Conservation (phyloP, 1,140 invertebrate genomes). For the Papilio xuthus region DNA sequence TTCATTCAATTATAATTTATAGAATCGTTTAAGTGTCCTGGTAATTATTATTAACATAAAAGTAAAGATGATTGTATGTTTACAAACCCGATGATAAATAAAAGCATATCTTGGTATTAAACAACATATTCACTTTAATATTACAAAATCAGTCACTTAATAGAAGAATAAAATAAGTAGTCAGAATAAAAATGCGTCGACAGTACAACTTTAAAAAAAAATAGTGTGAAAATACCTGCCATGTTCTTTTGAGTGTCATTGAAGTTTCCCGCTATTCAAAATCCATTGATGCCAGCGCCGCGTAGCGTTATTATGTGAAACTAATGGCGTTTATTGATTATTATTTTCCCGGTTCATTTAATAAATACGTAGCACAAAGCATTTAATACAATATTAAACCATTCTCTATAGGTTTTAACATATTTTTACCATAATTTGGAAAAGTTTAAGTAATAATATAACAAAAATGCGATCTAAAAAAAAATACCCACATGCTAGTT, state of each 20-base stretch:
- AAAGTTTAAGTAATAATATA: constrained; percentile 23
- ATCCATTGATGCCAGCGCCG: constrained; percentile 19
- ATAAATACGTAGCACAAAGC: not conserved
- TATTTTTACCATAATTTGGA: constrained; percentile 30
- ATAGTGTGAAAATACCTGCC: not conserved
- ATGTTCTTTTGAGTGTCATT: constrained; percentile 20
- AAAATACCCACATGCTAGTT: constrained; percentile 64
- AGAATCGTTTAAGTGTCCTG: not conserved
- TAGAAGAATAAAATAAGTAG: not conserved
- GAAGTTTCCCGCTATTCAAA: constrained; percentile 33
- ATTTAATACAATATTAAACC: constrained; percentile 16
- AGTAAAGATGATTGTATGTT: not conserved
- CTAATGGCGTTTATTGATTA: constrained; percentile 17
- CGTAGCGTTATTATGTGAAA: constrained; percentile 21
- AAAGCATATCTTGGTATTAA: not conserved
- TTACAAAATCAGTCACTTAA: too few species aligned
- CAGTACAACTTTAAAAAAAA: not conserved
- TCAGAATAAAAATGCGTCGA: not conserved
- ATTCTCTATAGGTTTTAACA: constrained; percentile 48
- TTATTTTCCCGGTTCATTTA: constrained; percentile 26
- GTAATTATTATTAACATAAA: not conserved
- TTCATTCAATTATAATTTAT: constrained; percentile 41
- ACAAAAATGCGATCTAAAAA: constrained; percentile 44
- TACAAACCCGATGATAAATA: not conserved
- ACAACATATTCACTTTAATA: not conserved